Base-by-base conservation (phyloP, 37 sponge, comb jelly and placozoan genomes). In the Beroe ovata region DNA sequence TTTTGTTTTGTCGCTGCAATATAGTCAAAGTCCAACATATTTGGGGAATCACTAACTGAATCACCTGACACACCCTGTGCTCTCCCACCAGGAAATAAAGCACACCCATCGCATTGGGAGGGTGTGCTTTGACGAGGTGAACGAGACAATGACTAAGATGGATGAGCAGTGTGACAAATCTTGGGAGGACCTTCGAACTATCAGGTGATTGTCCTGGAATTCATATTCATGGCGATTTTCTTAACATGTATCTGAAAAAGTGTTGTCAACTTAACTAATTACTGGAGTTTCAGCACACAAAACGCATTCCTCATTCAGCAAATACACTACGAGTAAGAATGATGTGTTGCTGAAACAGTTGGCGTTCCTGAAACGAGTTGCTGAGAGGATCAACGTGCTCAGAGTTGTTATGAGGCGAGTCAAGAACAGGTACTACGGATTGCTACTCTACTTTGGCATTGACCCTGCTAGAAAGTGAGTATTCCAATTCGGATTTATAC, bases 341-440 rank as follows among this genome's bases (percentile, higher is more conserved):
- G 84, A 77, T 6, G 47, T 77, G 21, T 21, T 77, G 54, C 41
- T 32, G 28, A 77, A 77, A 1, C 84, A 77, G 84, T 42, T 77
- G 28, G 41, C n/a, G 16, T 92, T 91, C 60, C 88, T 96, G 35
- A 90, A 92, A 18, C 92, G 92, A 34, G 94, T 94, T 19, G 94
- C 95, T 0, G 95, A 96, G 90, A 64, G 92, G 35, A 64, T 96
- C 19, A 89, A 93, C 64, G 94, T 94, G 1, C 72, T 96, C 25
- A 41, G 94, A 60, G 91, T 92, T 34, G 89, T 96, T 8, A 90
- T 91, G 38, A 64, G 60, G 63, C 72, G 96, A 77, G 93, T 96
- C 4, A 20, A 64, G 59, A 94, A 96, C 91, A 58, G 95, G 89
- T 92, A 69, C 28, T 77, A 38, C 38, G 33, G 14, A 21, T 25